Conservation (phyloP, 1,140 invertebrate genomes). For the Achatina immaculata region DNA sequence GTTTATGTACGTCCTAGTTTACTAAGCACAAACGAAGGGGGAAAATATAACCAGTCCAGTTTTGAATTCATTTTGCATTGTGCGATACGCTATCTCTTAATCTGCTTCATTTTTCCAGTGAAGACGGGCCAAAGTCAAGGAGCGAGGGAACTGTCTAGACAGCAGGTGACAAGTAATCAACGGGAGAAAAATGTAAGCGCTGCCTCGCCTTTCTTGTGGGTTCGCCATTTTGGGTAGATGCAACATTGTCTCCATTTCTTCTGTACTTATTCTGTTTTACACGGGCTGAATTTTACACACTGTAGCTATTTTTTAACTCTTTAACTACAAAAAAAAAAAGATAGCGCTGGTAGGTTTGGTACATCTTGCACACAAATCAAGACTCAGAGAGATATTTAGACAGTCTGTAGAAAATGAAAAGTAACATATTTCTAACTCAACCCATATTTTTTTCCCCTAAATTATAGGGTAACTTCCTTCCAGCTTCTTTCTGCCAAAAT, state of each 20-base stretch:
- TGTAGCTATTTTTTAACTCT: background rate
- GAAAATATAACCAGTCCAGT: background rate
- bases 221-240: background rate
- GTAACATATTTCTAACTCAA: too few relatives aligned
- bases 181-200: background rate
- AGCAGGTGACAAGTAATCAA: slow-evolving; percentile 17
- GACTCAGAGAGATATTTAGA: too few relatives aligned
- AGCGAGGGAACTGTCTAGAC: slow-evolving; percentile 11
- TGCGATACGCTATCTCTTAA: background rate
- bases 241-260: background rate
- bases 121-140: background rate
- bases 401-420: too few relatives aligned
- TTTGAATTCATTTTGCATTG: background rate
- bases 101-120: background rate
- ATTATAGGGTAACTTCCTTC: too few relatives aligned
- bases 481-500: too few relatives aligned
- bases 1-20: too few relatives aligned
- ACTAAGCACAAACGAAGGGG: too few relatives aligned
- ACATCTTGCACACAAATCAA: too few relatives aligned
- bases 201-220: background rate
- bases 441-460: too few relatives aligned
- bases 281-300: background rate
- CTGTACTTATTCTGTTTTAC: background rate
- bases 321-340: background rate
- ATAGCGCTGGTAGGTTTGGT: background rate